Conservation (phyloP, 2,888 invertebrate species). For the Eudasyphora cyanicolor region DNA sequence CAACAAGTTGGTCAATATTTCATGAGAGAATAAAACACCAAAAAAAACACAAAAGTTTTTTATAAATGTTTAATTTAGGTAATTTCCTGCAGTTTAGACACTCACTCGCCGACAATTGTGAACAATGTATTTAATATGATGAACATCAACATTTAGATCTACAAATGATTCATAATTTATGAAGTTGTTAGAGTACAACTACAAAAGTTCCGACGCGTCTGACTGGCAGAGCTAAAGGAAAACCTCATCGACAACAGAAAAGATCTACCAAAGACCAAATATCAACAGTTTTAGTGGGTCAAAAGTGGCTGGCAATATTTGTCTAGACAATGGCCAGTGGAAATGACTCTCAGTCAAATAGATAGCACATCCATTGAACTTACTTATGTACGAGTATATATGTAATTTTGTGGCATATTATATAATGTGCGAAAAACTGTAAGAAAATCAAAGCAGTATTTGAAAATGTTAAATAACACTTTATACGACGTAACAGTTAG, state of each 20-base stretch:
- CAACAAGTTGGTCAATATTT: not conserved
- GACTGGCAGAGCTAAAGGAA: not conserved
- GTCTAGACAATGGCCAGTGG: not conserved
- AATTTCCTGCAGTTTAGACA: constrained; percentile 39
- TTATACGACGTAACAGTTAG: constrained; percentile 22
- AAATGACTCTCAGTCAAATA: constrained; percentile 4
- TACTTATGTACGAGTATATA: not conserved
- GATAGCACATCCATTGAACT: not conserved
- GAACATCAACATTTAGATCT: not conserved
- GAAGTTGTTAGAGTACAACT: not conserved
- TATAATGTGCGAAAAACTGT: constrained; percentile 50
- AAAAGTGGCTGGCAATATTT: not conserved
- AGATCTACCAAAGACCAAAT: not conserved
- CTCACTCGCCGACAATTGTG: constrained; percentile 21
- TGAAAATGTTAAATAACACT: constrained; percentile 44
- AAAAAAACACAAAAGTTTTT: not conserved
- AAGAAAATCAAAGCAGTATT: not conserved
- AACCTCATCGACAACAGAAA: not conserved
- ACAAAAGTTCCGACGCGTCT: not conserved
- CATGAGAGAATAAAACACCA: not conserved
- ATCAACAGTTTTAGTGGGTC: constrained; percentile 30
- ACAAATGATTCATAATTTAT: constrained; percentile 19
- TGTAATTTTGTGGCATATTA: constrained; percentile 27
- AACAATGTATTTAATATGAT: constrained; percentile 13
- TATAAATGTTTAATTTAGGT: constrained; percentile 27